phyloP scores from a whole-genome alignment of 2,113 vertebrate genomes.

The Rhynchomys soricoides region DNA sequence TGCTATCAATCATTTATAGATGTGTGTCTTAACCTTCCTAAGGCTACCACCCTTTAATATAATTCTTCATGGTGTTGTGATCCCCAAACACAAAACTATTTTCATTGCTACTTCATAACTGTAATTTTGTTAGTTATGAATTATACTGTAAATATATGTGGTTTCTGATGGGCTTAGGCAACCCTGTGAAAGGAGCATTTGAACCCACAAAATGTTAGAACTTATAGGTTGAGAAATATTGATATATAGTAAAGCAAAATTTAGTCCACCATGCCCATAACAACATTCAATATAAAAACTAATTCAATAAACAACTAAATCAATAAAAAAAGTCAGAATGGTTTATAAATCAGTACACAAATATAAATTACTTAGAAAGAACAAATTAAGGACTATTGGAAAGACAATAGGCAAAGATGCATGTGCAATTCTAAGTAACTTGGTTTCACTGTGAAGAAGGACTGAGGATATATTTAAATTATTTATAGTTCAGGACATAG shows the following conservation, averaged over 20 bases:
- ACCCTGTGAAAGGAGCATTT: not conserved
- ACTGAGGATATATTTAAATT: not conserved
- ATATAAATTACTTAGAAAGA: not conserved
- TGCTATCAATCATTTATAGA: not conserved
- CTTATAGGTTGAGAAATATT: not conserved
- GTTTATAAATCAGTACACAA: not conserved
- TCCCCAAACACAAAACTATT: not conserved
- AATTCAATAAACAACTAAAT: not conserved
- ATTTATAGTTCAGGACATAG: not conserved
- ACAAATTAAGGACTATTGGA: not conserved
- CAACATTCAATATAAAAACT: not conserved
- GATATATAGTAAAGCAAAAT: not conserved
- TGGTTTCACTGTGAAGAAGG: not conserved
- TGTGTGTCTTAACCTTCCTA: not conserved
- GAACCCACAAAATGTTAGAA: not conserved
- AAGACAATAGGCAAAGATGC: not conserved
- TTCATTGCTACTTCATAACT: not conserved
- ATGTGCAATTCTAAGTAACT: not conserved
- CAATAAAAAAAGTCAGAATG: not conserved
- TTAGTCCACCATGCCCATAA: not conserved
- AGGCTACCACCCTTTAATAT: not conserved
- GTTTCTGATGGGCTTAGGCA: not conserved
- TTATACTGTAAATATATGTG: not conserved
- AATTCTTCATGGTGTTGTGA: not conserved
- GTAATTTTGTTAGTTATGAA: not conserved